phyloP scores from a whole-genome alignment of 2,113 vertebrate genomes.

The Oriolus oriolus region DNA sequence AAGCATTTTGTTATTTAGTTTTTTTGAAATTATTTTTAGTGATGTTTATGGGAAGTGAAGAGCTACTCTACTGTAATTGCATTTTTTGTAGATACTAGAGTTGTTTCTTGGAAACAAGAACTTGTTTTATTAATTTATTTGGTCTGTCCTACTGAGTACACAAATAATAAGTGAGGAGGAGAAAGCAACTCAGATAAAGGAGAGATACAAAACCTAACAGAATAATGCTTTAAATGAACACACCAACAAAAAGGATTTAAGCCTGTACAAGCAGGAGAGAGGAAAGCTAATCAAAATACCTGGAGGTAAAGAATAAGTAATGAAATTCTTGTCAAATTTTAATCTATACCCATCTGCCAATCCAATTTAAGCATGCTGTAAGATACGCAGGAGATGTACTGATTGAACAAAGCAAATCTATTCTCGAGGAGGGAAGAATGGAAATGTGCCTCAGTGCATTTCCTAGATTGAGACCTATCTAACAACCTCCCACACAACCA shows the following conservation, averaged over 20 bases:
- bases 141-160: slow-evolving; percentile 52
- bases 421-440: not conserved
- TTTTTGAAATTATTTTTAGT: not conserved
- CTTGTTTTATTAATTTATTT: slow-evolving; percentile 67
- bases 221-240: not conserved
- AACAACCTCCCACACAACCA: not conserved
- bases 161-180: slow-evolving; percentile 35
- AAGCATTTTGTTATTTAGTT: not conserved
- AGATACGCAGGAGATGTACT: not conserved
- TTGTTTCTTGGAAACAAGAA: slow-evolving; percentile 60
- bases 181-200: not conserved
- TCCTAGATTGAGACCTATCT: not conserved
- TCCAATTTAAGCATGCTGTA: not conserved
- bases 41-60: slow-evolving; percentile 35
- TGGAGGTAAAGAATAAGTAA: not conserved
- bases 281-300: not conserved
- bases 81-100: slow-evolving; percentile 31
- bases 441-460: not conserved
- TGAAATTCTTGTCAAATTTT: not conserved
- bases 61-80: not conserved
- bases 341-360: not conserved
- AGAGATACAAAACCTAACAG: not conserved
- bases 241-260: not conserved
- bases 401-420: not conserved
- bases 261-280: not conserved